These are phyloP conservation scores for Mermis nigrescens DNA, from an alignment of 2,888 invertebrate species.

Conservation along the genomic window DNA sequence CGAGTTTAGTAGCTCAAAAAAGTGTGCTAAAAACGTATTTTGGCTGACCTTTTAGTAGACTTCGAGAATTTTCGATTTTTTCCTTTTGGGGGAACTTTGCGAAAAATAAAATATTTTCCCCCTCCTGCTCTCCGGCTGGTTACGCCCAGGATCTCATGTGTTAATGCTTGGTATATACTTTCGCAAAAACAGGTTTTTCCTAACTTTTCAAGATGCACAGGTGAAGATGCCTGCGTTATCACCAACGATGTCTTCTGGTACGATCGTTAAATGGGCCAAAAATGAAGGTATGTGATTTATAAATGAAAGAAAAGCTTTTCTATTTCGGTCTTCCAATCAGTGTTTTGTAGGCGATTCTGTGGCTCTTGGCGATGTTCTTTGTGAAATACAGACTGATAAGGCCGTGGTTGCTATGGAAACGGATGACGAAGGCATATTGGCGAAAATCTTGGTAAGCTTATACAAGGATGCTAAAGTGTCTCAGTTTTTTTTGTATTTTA, in stretches of 20 bases:
- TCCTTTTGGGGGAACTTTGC: no score
- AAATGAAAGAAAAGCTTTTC: background rate
- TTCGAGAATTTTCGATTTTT: no score
- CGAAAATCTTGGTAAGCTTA: constrained; percentile 44
- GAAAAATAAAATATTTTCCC: no score
- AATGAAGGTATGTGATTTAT: constrained; percentile 33
- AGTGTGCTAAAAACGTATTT: no score
- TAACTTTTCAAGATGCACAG: constrained; percentile 6
- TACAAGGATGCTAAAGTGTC: no score
- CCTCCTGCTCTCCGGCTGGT: no score
- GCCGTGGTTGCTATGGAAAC: constrained; percentile 44
- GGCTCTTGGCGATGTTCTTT: constrained; percentile 43
- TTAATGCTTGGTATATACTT: no score
- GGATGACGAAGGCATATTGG: constrained; percentile 45
- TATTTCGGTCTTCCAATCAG: background rate
- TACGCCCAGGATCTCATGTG: no score
- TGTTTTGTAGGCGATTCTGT: constrained; percentile 26
- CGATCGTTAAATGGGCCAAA: constrained; percentile 42
- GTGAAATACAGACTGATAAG: constrained; percentile 49
- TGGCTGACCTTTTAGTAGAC: no score
- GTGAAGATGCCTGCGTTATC: constrained; percentile 43
- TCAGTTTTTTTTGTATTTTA: background rate
- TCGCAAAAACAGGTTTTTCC: no score
- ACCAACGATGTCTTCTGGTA: constrained; percentile 42
- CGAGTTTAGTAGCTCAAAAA: no score